Base-by-base conservation (phyloP, 2,113 vertebrate species). In the Thamnaconus septentrionalis region DNA sequence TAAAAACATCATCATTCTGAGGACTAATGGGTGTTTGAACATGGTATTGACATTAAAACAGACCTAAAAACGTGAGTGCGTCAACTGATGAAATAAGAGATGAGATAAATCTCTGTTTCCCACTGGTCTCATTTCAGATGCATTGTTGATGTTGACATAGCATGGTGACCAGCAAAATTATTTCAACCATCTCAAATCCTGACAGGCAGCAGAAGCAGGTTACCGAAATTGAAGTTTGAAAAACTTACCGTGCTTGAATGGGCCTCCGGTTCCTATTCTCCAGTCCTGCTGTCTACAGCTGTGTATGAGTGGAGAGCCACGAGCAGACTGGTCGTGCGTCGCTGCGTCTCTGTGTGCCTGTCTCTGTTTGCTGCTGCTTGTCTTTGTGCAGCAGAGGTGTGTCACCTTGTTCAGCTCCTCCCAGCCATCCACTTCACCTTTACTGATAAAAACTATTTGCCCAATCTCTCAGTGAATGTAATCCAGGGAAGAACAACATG, bases 371-470 rank as follows among this genome's bases (percentile, higher is more conserved):
- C 18, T 47, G 18, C 51, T 62, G 41, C 31, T 51, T 62, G 44
- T 49, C 53, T 70, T 74, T 40, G 54, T 50, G 63, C 41, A 51
- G 56, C 59, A 66, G 59, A 78, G 77, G 79, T 82, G 86, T 76
- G 83, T 78, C 87, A 59, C 64, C 12, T 41, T 31, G 40, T 0
- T 3, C 47, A 55, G 61, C 49, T 75, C 80, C 43, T 66, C 85
- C 86, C 73, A 68, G 10, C 56, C 11, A 42, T 56, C 60, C 58
- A 64, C 69, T 61, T 52, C 72, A 84, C 79, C 82, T 79, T 11
- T 55, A 57, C 48, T 65, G 71, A 81, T 71, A 75, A 50, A 79
- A 80, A 74, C 56, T 62, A 18, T 78, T 71, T 57, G 64, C 47
- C 64, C 43, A 61, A 10, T 52, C 40, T 59, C 47, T 64, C n/a